A percentile compares a stretch with the other conserved stretches of the same genome.
phyloP scores from a whole-genome alignment of 2,113 vertebrate genomes.

The Gobio gobio region DNA sequence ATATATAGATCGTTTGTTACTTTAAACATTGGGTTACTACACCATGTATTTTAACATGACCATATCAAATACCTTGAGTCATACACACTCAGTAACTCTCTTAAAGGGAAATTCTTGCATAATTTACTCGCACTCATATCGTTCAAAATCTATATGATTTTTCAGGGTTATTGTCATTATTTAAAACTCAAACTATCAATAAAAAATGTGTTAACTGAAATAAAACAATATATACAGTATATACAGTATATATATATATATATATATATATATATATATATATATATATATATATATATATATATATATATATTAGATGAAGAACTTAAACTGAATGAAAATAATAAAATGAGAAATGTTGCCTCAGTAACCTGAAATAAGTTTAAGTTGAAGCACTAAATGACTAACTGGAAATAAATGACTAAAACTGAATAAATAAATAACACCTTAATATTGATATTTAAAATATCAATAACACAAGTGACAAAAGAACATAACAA shows the following conservation, averaged over 20 bases:
- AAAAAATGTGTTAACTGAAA: no score
- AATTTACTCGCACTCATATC: no score
- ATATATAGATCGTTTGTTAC: neutral
- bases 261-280: no score
- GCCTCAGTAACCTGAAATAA: neutral
- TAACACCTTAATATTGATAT: neutral
- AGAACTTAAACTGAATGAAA: neutral
- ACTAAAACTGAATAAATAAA: neutral
- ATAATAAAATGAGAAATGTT: neutral
- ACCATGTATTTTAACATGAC: neutral
- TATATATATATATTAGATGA: no score
- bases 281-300: no score
- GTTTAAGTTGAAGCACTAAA: neutral
- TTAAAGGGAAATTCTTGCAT: no score
- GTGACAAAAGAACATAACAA: neutral
- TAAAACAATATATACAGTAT: no score
- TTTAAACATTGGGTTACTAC: neutral
- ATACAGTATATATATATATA: no score
- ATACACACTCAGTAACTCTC: no score
- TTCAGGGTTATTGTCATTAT: no score
- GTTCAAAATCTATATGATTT: no score
- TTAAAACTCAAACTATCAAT: no score
- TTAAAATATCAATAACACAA: neutral
- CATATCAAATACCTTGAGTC: neutral
- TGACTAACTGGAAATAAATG: neutral